A percentile compares a stretch with the other conserved stretches of the same genome.
phyloP scores from a whole-genome alignment of 2,888 invertebrate genomes.

The Malachius bipustulatus region DNA sequence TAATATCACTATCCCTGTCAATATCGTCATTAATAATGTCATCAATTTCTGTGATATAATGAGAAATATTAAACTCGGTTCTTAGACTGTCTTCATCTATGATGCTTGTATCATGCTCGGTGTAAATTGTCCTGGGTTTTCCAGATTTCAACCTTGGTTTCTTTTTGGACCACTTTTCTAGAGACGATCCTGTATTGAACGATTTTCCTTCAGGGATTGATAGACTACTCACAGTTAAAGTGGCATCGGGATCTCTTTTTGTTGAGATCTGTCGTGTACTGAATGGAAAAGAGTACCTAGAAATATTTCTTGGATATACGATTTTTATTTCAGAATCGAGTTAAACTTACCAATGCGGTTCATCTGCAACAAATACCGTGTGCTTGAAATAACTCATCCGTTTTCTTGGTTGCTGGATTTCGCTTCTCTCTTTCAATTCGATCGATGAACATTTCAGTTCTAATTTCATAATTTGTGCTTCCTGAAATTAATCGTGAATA shows the following conservation, averaged over 20 bases:
- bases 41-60: neutral
- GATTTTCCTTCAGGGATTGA: constrained; percentile 24
- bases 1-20: constrained; percentile 14
- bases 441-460: too few relatives aligned
- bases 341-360: too few relatives aligned
- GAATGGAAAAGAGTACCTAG: constrained; percentile 15
- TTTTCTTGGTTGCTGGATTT: too few relatives aligned
- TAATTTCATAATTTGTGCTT: too few relatives aligned
- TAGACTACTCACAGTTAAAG: constrained; percentile 26
- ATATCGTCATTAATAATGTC: constrained; percentile 7
- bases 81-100: constrained; percentile 4
- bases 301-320: too few relatives aligned
- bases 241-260: constrained; percentile 13
- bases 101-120: constrained; percentile 10
- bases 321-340: too few relatives aligned
- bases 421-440: too few relatives aligned
- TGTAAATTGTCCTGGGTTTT: constrained; percentile 12
- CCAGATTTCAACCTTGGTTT: constrained; percentile 28
- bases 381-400: too few relatives aligned
- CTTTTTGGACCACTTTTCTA: constrained; percentile 32
- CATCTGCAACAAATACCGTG: too few relatives aligned
- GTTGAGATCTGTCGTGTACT: neutral
- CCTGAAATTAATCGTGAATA: too few relatives aligned
- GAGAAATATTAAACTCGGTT: constrained; percentile 10
- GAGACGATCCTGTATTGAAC: constrained; percentile 30